These are phyloP conservation scores for Hippocampus abdominalis DNA, from an alignment of 2,113 vertebrate species.

Conservation along the genomic window DNA sequence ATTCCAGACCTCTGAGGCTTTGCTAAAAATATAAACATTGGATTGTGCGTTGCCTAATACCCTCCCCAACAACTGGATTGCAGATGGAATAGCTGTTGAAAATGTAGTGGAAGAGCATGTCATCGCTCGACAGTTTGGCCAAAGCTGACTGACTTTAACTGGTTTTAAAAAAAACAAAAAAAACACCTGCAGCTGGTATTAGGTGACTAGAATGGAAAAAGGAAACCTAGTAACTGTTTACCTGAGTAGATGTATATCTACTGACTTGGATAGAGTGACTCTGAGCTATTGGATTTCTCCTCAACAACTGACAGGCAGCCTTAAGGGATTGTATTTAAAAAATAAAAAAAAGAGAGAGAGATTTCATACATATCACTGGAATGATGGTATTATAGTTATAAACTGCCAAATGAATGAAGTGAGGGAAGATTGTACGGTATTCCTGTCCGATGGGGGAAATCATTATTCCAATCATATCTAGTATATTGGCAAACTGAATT, in stretches of 20 bases:
- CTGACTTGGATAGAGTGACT: slow-evolving; percentile 9
- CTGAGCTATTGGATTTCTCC: slow-evolving; percentile 27
- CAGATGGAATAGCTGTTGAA: background rate
- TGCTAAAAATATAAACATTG: background rate
- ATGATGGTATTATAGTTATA: background rate
- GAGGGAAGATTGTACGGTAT: background rate
- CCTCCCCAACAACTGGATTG: background rate
- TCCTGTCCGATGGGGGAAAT: background rate
- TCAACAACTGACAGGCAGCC: slow-evolving; percentile 16
- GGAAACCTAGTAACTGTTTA: slow-evolving; percentile 15
- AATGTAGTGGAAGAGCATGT: background rate
- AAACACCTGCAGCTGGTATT: slow-evolving; percentile 1
- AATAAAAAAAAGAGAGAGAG: background rate
- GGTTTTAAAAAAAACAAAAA: background rate
- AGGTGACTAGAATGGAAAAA: slow-evolving; percentile 1
- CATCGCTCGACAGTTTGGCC: background rate
- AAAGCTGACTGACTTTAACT: background rate
- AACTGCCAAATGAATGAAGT: background rate
- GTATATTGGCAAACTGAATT: background rate
- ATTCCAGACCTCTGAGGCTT: background rate
- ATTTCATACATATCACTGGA: background rate
- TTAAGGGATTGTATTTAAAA: background rate
- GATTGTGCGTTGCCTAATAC: background rate
- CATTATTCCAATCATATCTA: background rate
- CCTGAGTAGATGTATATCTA: background rate